phyloP scores from a whole-genome alignment of 2,888 invertebrate genomes.

The Hermaeophaga mercurialis region DNA sequence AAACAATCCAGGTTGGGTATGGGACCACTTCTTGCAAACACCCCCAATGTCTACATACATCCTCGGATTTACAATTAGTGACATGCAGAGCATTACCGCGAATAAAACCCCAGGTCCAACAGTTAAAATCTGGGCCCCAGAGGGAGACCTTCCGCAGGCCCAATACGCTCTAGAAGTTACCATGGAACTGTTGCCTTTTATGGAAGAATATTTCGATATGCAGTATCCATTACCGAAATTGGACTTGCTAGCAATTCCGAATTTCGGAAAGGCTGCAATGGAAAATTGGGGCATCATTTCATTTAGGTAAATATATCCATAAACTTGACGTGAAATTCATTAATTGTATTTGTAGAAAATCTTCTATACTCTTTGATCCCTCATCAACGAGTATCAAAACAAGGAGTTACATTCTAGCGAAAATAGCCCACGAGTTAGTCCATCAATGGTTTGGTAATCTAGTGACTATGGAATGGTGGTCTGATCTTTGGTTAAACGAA shows the following conservation, averaged over 20 bases:
- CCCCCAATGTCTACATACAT: slow-evolving; percentile 79
- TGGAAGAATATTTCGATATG: slow-evolving; percentile 62
- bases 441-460: slow-evolving; percentile 81
- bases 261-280: slow-evolving; percentile 63
- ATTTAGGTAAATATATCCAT: slow-evolving; percentile 55
- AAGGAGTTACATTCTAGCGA: slow-evolving; percentile 55
- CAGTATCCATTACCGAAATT: slow-evolving; percentile 61
- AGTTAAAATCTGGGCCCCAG: slow-evolving; percentile 58
- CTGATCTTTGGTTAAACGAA: slow-evolving; percentile 73
- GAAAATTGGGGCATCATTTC: slow-evolving; percentile 66
- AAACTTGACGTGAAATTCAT: not conserved
- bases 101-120: slow-evolving; percentile 45
- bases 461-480: slow-evolving; percentile 73
- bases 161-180: slow-evolving; percentile 61
- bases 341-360: slow-evolving; percentile 59
- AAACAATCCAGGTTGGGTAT: slow-evolving; percentile 61
- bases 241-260: slow-evolving; percentile 66
- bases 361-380: slow-evolving; percentile 64
- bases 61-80: slow-evolving; percentile 64
- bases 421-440: slow-evolving; percentile 70
- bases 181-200: slow-evolving; percentile 59
- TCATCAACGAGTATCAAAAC: slow-evolving; percentile 55
- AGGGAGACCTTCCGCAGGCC: slow-evolving; percentile 51
- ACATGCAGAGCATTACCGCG: slow-evolving; percentile 47
- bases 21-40: slow-evolving; percentile 67